These are phyloP conservation scores for Myiothlypis coronata DNA, from an alignment of 2,797 vertebrate genomes.

Conservation along the genomic window DNA sequence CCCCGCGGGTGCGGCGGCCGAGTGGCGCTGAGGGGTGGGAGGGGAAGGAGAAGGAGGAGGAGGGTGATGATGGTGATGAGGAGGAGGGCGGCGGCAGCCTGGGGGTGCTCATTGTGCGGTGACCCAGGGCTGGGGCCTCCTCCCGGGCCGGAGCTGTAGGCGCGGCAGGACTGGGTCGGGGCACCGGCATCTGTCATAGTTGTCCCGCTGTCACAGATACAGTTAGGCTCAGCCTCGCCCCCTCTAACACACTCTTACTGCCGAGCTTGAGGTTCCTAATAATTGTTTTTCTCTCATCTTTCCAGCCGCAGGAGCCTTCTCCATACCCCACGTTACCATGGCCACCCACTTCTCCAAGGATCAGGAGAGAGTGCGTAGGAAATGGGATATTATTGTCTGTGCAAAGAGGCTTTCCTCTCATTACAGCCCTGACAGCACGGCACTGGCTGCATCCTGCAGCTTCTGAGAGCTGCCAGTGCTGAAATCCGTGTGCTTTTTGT, in stretches of 20 bases:
- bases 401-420: neutral
- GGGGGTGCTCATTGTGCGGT: rapidly evolving
- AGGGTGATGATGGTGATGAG: neutral
- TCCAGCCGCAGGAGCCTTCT: slow-evolving; percentile 48
- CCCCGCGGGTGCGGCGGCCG: neutral
- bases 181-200: rapidly evolving
- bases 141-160: neutral
- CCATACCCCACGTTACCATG: slow-evolving; percentile 60
- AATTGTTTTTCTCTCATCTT: slow-evolving; percentile 13
- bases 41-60: neutral
- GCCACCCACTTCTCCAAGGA: slow-evolving; percentile 66
- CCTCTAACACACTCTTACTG: too few species aligned
- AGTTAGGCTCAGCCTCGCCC: rapidly evolving
- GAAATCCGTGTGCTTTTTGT: neutral
- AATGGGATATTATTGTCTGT: neutral
- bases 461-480: neutral
- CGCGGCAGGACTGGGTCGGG: neutral
- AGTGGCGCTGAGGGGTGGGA: neutral
- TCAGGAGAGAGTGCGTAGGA: slow-evolving; percentile 74
- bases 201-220: too few species aligned
- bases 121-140: neutral
- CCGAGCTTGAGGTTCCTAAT: neutral
- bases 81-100: neutral
- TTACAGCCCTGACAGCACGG: rapidly evolving
- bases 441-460: neutral